These are phyloP conservation scores for Rhynchomys soricoides DNA, from an alignment of 2,113 vertebrate species.

Conservation along the genomic window DNA sequence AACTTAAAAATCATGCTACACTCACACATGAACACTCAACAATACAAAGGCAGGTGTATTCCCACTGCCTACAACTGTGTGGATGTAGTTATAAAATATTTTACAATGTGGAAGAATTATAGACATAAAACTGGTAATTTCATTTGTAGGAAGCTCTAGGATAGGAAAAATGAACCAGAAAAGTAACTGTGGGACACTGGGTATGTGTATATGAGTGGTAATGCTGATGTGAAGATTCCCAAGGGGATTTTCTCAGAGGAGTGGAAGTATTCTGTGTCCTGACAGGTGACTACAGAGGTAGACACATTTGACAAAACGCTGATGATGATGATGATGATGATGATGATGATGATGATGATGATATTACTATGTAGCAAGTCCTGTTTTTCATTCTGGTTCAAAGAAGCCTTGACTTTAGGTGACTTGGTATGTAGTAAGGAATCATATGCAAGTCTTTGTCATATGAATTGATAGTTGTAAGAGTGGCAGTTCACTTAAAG, in stretches of 20 bases:
- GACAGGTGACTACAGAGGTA: not conserved
- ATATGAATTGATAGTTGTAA: not conserved
- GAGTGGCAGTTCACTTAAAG: not conserved
- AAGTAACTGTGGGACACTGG: too few species aligned
- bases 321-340: too few species aligned
- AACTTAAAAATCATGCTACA: not conserved
- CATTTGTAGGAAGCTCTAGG: not conserved
- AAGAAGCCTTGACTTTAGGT: not conserved
- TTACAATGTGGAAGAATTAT: not conserved
- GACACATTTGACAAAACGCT: not conserved
- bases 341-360: not conserved
- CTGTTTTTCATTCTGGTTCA: not conserved
- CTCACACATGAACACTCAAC: not conserved
- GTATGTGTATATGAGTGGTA: not conserved
- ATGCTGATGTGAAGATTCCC: not conserved
- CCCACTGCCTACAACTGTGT: not conserved
- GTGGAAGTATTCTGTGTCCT: too few species aligned
- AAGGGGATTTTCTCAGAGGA: not conserved
- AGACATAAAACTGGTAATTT: not conserved
- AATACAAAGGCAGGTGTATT: not conserved
- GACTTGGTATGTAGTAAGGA: not conserved
- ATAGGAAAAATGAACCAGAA: not conserved
- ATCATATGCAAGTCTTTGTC: not conserved
- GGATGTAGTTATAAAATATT: not conserved
- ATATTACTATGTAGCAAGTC: not conserved